phyloP scores from a whole-genome alignment of 2,797 vertebrate species.

The Paramormyrops hopkinsi region DNA sequence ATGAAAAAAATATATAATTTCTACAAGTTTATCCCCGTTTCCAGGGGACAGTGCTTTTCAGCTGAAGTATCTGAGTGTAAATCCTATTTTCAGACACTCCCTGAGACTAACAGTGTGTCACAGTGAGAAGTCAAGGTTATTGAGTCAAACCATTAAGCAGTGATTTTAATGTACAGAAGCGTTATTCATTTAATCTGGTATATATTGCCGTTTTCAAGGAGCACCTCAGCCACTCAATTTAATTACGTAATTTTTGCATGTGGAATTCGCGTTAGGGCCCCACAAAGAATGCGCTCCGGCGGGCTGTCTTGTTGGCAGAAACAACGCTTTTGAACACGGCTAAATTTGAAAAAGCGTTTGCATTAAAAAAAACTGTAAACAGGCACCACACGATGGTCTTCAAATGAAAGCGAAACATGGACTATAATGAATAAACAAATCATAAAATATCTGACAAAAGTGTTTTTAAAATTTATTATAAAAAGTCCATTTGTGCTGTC shows the following conservation, averaged over 20 bases:
- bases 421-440: background rate
- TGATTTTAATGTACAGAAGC: background rate
- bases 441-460: background rate
- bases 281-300: background rate
- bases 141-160: background rate
- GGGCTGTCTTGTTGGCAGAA: background rate
- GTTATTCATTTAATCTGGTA: background rate
- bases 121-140: background rate
- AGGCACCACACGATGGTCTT: background rate
- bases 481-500: background rate
- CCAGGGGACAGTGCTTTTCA: background rate
- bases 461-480: background rate
- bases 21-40: background rate
- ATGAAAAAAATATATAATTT: background rate
- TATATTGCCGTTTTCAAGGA: background rate
- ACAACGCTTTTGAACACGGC: background rate
- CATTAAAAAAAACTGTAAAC: background rate
- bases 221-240: background rate
- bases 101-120: background rate
- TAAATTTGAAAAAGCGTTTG: background rate
- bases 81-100: background rate
- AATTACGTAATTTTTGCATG: background rate
- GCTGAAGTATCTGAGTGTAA: background rate
- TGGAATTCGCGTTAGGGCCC: background rate
- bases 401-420: background rate